Evolutionary conservation across 2,888 invertebrate genomes (phyloP).

Genomic region (Physocephala rufipes): DNA sequence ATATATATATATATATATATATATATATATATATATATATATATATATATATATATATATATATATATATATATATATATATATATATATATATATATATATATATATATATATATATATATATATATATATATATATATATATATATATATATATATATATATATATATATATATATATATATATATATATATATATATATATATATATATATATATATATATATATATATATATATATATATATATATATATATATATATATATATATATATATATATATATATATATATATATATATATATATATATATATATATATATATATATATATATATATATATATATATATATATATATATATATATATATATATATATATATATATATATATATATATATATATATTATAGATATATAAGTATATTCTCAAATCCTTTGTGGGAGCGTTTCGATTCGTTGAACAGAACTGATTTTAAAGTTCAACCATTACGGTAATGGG

Average conservation of each 20-base stretch:
- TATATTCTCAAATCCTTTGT: not conserved
- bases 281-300: no score
- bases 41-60: not conserved
- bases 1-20: not conserved
- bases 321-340: not conserved
- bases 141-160: no score
- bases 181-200: not conserved
- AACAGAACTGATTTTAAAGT: conserved; percentile 18
- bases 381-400: not conserved
- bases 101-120: not conserved
- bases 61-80: no score
- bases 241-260: not conserved
- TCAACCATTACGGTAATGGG: not conserved
- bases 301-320: not conserved
- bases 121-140: no score
- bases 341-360: no score
- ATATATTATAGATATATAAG: not conserved
- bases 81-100: not conserved
- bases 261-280: not conserved
- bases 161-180: not conserved
- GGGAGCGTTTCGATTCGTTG: not conserved
- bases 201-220: no score
- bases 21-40: not conserved
- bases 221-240: not conserved
- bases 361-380: not conserved